phyloP scores from a whole-genome alignment of 2,888 invertebrate species.

The Chaetoderma sp. region DNA sequence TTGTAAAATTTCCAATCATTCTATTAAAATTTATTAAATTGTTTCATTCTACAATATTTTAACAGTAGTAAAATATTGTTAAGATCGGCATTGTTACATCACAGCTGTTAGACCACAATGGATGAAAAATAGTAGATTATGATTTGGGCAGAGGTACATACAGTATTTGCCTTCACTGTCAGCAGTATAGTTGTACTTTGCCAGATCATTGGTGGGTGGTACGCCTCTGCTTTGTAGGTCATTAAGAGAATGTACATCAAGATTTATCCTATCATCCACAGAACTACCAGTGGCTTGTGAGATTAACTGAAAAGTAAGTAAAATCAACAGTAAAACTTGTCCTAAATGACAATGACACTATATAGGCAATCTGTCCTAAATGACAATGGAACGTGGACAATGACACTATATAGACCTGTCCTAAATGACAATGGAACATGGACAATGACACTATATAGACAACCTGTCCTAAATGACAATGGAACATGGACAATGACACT shows the following conservation, averaged over 20 bases:
- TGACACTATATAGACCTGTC: neutral
- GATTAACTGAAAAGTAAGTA: constrained; percentile 72
- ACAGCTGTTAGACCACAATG: too few species aligned
- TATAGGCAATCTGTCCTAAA: neutral
- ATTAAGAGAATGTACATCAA: constrained; percentile 95
- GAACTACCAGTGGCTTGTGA: constrained; percentile 89
- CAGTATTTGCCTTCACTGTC: constrained; percentile 81
- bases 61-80: too few species aligned
- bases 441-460: neutral
- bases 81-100: too few species aligned
- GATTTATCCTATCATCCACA: constrained; percentile 84
- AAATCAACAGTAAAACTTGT: neutral
- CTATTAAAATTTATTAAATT: too few species aligned
- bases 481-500: neutral
- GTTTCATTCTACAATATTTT: too few species aligned
- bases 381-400: neutral
- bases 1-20: too few species aligned
- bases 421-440: neutral
- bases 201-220: constrained; percentile 87
- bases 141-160: too few species aligned
- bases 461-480: neutral
- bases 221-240: constrained; percentile 84
- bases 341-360: neutral
- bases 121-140: too few species aligned
- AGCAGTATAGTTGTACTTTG: constrained; percentile 88